These are phyloP conservation scores for Pegea sp. DNA, from an alignment of 23 tunicate genomes.

Conservation along the genomic window DNA sequence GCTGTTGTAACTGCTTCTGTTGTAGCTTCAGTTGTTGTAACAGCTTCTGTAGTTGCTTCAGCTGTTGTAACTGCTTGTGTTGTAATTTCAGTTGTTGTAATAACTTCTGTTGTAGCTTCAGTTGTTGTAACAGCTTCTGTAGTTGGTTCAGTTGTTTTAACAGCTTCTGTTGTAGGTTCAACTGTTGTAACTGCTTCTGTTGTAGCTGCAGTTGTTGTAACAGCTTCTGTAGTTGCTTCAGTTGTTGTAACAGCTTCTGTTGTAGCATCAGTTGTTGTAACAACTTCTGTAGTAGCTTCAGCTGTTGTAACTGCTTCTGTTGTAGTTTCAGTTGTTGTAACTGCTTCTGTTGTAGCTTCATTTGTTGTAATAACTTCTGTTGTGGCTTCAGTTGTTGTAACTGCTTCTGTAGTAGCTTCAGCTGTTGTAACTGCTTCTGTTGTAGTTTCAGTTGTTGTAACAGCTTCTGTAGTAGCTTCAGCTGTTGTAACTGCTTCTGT, in stretches of 20 bases:
- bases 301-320: neutral
- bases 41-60: neutral
- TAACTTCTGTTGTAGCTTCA: neutral
- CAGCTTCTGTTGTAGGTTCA: no score
- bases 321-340: neutral
- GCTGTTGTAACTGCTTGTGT: neutral
- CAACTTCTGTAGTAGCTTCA: neutral
- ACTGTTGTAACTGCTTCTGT: neutral
- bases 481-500: no score
- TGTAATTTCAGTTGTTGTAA: neutral
- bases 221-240: no score
- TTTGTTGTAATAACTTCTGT: neutral
- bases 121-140: constrained; percentile 1
- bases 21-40: neutral
- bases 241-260: no score
- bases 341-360: neutral
- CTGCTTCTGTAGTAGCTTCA: neutral
- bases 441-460: no score
- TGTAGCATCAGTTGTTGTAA: no score
- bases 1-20: neutral
- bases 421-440: no score
- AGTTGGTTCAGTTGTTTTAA: constrained; percentile 1
- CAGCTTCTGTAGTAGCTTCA: no score
- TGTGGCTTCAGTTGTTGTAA: neutral
- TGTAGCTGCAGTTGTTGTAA: neutral